phyloP scores from a whole-genome alignment of 2,888 invertebrate genomes.

The Hydraecia micacea region DNA sequence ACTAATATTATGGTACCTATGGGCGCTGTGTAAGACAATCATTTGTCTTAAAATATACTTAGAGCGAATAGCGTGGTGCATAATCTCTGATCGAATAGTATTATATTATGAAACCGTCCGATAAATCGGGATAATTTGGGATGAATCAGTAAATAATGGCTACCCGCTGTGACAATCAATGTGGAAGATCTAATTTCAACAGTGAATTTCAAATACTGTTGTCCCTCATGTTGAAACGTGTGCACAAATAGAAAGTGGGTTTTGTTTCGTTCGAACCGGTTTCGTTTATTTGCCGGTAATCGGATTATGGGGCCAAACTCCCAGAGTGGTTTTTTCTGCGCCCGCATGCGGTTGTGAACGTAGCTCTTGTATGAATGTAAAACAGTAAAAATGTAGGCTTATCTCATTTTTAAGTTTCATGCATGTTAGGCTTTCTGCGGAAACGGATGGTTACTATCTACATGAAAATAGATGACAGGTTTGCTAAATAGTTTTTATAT shows the following conservation, averaged over 20 bases:
- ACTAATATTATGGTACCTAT: background rate
- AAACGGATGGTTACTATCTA: background rate
- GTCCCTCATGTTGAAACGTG: constrained; percentile 39
- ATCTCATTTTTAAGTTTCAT: background rate
- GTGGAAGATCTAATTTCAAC: constrained; percentile 40
- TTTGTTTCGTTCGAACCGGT: constrained; percentile 34
- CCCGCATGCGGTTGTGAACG: constrained; percentile 25
- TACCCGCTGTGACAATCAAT: constrained; percentile 23
- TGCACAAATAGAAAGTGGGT: constrained; percentile 36
- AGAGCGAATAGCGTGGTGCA: background rate
- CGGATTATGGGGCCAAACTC: constrained; percentile 33
- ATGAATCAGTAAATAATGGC: constrained; percentile 29
- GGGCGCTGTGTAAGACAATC: background rate
- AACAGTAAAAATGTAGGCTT: constrained; percentile 5
- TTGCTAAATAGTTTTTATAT: background rate
- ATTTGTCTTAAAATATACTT: background rate
- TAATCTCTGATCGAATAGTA: background rate
- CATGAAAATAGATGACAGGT: background rate
- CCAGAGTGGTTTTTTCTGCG: constrained; percentile 12
- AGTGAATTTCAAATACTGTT: constrained; percentile 45
- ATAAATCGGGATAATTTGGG: constrained; percentile 29
- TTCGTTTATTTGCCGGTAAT: constrained; percentile 42
- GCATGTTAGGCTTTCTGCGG: background rate
- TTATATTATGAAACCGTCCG: background rate
- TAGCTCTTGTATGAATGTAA: constrained; percentile 13